phyloP scores from a whole-genome alignment of 2,888 invertebrate species.

The Thalpophila matura region DNA sequence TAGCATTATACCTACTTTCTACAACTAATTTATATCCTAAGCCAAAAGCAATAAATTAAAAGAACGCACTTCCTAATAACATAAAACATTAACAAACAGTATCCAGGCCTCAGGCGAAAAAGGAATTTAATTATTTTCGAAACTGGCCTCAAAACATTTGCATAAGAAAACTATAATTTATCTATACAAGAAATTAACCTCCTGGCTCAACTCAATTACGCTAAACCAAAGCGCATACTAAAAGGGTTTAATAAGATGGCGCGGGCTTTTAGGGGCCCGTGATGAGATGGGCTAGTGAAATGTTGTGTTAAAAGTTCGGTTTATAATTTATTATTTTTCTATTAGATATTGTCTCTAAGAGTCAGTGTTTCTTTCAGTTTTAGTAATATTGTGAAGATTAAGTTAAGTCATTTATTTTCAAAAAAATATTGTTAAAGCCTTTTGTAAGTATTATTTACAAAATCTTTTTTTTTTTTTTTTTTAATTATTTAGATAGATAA shows the following conservation, averaged over 20 bases:
- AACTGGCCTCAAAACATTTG: conserved; percentile 81
- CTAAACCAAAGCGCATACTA: conserved; percentile 84
- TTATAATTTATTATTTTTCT: too few relatives aligned
- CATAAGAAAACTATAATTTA: conserved; percentile 89
- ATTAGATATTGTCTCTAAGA: too few relatives aligned
- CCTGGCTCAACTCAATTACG: conserved; percentile 86
- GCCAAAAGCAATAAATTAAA: conserved; percentile 59
- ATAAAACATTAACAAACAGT: conserved; percentile 83
- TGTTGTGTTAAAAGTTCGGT: too few relatives aligned
- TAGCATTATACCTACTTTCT: conserved; percentile 36
- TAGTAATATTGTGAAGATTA: too few relatives aligned
- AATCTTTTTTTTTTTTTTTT: too few relatives aligned
- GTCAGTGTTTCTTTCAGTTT: too few relatives aligned
- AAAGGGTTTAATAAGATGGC: conserved; percentile 86
- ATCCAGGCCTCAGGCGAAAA: conserved; percentile 78
- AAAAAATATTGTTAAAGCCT: too few relatives aligned
- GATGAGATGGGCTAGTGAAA: too few relatives aligned
- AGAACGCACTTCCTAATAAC: conserved; percentile 82
- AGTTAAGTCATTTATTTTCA: too few relatives aligned
- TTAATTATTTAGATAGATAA: too few relatives aligned
- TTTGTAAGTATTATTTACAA: too few relatives aligned
- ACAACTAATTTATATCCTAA: conserved; percentile 51
- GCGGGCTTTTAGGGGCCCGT: conserved; percentile 56
- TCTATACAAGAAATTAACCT: conserved; percentile 87
- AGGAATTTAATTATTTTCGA: conserved; percentile 88